These are phyloP conservation scores for Odobenus rosmarus DNA, from an alignment of 2,113 vertebrate species.

Conservation along the genomic window DNA sequence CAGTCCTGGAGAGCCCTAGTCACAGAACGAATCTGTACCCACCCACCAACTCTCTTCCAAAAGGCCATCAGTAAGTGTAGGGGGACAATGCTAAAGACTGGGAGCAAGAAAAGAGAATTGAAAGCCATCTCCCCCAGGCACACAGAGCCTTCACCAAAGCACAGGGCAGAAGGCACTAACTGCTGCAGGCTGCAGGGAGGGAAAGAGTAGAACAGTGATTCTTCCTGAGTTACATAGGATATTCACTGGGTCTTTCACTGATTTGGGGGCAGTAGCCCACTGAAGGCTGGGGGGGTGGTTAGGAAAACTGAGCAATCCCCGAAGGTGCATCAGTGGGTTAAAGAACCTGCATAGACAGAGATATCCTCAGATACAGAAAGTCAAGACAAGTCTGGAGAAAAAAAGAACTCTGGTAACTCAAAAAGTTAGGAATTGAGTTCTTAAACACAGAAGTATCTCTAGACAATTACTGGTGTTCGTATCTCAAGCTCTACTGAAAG, in stretches of 20 bases:
- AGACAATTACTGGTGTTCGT: not conserved
- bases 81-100: not conserved
- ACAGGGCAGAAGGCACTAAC: not conserved
- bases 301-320: not conserved
- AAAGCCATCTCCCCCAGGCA: not conserved
- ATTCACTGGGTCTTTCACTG: not conserved
- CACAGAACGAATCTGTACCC: not conserved
- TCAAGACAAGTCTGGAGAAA: not conserved
- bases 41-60: not conserved
- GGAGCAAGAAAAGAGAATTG: not conserved
- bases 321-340: not conserved
- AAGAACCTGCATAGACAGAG: not conserved
- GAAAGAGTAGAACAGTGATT: not conserved
- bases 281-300: not conserved
- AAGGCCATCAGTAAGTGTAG: not conserved
- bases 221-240: not conserved
- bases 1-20: not conserved
- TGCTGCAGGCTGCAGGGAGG: fast-evolving
- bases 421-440: conserved; percentile 11
- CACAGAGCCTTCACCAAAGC: not conserved
- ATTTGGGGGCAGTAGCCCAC: not conserved
- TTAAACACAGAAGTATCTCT: not conserved
- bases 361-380: not conserved
- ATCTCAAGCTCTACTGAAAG: not conserved
- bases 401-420: not conserved